Conservation (phyloP, 2,797 vertebrate genomes). For the Bovichtus variegatus region DNA sequence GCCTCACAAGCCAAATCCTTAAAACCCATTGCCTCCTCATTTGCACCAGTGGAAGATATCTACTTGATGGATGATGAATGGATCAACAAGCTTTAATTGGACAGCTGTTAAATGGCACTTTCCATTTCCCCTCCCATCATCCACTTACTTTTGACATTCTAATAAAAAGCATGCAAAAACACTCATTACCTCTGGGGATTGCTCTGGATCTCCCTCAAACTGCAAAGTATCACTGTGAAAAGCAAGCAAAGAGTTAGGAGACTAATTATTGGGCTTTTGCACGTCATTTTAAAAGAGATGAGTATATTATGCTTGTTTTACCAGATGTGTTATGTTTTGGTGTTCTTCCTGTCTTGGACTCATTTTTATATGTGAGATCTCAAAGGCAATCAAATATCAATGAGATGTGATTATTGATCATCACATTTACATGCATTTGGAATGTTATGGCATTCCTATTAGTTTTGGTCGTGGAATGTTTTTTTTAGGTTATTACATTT, state of each 20-base stretch:
- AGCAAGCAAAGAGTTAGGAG: slow-evolving; percentile 4
- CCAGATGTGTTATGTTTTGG: slow-evolving; percentile 1
- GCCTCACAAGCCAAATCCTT: slow-evolving; percentile 22
- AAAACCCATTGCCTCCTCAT: slow-evolving; percentile 8
- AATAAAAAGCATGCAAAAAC: slow-evolving; percentile 56
- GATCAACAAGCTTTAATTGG: slow-evolving; percentile 40
- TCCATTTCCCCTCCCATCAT: slow-evolving; percentile 42
- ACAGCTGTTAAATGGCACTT: slow-evolving; percentile 44
- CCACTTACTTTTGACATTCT: slow-evolving; percentile 53
- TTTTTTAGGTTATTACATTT: neutral
- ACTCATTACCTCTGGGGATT: slow-evolving; percentile 44
- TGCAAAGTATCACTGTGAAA: slow-evolving; percentile 23
- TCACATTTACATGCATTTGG: neutral
- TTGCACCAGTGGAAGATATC: slow-evolving; percentile 1
- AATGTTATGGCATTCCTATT: neutral
- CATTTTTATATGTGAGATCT: neutral
- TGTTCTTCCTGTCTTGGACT: neutral
- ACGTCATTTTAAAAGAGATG: slow-evolving; percentile 34
- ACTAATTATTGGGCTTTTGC: slow-evolving; percentile 1
- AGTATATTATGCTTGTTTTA: slow-evolving; percentile 4
- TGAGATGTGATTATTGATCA: neutral
- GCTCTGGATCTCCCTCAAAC: slow-evolving; percentile 36
- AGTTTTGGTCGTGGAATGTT: neutral
- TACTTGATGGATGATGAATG: slow-evolving; percentile 27
- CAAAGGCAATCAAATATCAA: neutral